Conservation (phyloP, 1,140 invertebrate genomes). For the Ladona fulva region DNA sequence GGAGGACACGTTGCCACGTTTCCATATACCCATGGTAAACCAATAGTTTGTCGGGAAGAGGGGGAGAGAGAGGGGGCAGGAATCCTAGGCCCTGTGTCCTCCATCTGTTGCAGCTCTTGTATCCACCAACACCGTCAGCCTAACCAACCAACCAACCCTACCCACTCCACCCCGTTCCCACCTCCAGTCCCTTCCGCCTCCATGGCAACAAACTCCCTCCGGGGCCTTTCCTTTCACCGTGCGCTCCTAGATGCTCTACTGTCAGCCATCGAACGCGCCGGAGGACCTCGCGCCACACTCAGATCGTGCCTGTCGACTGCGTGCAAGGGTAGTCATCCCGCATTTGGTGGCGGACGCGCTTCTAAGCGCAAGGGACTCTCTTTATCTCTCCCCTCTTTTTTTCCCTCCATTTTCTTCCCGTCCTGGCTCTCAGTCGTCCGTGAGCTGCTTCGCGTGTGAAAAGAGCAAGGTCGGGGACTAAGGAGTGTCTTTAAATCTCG, state of each 20-base stretch:
- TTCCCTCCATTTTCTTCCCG: too few species aligned
- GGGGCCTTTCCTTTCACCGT: neutral
- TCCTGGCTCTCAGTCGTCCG: too few species aligned
- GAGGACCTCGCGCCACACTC: neutral
- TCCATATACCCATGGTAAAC: neutral
- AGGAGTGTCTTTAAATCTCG: too few species aligned
- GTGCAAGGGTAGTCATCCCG: neutral
- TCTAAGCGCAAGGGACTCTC: too few species aligned
- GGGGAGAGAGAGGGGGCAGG: neutral
- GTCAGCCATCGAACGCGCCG: neutral
- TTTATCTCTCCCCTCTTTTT: too few species aligned
- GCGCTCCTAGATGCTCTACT: neutral
- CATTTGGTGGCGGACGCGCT: neutral
- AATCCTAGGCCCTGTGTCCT: neutral
- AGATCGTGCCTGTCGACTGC: neutral
- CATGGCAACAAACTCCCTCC: neutral
- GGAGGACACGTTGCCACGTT: neutral
- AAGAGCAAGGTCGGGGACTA: too few species aligned
- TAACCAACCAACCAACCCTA: neutral
- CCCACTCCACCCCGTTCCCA: neutral
- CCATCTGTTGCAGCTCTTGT: neutral
- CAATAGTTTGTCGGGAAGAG: neutral
- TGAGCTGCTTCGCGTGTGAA: too few species aligned
- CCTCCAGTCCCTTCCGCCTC: neutral
- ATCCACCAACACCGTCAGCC: neutral